A percentile compares a stretch with the other conserved stretches of the same genome.
These are phyloP conservation scores for Drosophila mimica DNA, from an alignment of 2,888 invertebrate genomes.

Conservation along the genomic window DNA sequence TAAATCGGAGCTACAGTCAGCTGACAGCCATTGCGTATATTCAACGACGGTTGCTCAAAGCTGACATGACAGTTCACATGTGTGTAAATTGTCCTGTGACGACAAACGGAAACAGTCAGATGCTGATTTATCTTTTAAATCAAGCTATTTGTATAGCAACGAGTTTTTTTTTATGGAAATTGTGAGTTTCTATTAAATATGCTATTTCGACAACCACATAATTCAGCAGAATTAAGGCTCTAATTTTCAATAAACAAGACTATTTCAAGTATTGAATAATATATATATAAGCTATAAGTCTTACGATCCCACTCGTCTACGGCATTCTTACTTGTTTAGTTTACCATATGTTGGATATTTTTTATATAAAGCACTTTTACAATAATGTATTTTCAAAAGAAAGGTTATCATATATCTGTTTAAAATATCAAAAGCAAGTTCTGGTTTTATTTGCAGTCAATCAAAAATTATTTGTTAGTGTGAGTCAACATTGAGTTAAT, in stretches of 20 bases:
- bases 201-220: not conserved
- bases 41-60: constrained; percentile 46
- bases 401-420: not conserved
- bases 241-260: not conserved
- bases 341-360: not conserved
- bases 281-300: not conserved
- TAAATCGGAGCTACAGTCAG: constrained; percentile 49
- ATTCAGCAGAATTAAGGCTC: not conserved
- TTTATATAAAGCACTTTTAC: not conserved
- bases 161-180: not conserved
- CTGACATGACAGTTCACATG: constrained; percentile 44
- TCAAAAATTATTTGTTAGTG: too few species aligned
- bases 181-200: not conserved
- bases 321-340: not conserved
- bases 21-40: constrained; percentile 56
- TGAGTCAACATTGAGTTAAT: not conserved
- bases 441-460: not conserved
- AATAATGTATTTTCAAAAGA: not conserved
- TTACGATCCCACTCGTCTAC: not conserved
- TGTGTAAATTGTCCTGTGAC: constrained; percentile 5
- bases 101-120: constrained; percentile 1
- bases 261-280: not conserved
- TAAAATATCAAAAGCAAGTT: not conserved
- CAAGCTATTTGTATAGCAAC: not conserved
- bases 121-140: constrained; percentile 11